Base-by-base conservation (phyloP, 2,888 invertebrate genomes). In the Acanthopleura granulata region DNA sequence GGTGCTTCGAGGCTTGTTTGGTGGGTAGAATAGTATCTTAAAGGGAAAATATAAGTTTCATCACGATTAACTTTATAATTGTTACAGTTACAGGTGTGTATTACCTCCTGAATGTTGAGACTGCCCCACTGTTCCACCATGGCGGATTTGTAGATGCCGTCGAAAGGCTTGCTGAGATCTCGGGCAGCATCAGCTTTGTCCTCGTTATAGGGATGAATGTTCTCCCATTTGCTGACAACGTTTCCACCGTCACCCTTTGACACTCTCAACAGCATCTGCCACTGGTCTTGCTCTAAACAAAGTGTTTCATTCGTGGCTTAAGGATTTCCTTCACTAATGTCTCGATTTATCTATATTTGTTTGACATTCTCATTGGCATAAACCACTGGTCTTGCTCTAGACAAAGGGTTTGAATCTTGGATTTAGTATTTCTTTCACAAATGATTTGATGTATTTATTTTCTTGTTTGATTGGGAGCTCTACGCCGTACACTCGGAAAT, bases 81-180 rank as follows among this genome's bases (percentile, higher is more conserved):
- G n/a, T n/a, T 57, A 3, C 57, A 9, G 18, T 57, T 57, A n/a
- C 57, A 18, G 6, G 12, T 57, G n/a, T n/a, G 6, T n/a, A 18
- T 27, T 73, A 81, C 84, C 80, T 81, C 77, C 49, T 84, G 82
- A 66, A 84, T 80, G 69, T 81, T 82, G 22, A 82, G 77, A 49
- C 75, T 74, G 74, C 75, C 76, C 84, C 84, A 84, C 75, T 80
- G 79, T 74, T 83, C 82, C 18, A 80, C 81, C 1, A 81, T 70
- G 69, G 80, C 80, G 0, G 84, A 81, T 75, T 84, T 84, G 78
- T 81, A 84, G 74, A 83, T 82, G 14, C 83, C 83, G 12, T 74
- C 75, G 76, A 78, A 83, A 29, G 78, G 77, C 62, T 75, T 80
- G 49, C 79, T 83, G 50, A 84, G 78, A 72, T 83, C 81, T 81